Evolutionary conservation across 2,113 vertebrate genomes (phyloP).

Genomic region (Ceyx margarethae): DNA sequence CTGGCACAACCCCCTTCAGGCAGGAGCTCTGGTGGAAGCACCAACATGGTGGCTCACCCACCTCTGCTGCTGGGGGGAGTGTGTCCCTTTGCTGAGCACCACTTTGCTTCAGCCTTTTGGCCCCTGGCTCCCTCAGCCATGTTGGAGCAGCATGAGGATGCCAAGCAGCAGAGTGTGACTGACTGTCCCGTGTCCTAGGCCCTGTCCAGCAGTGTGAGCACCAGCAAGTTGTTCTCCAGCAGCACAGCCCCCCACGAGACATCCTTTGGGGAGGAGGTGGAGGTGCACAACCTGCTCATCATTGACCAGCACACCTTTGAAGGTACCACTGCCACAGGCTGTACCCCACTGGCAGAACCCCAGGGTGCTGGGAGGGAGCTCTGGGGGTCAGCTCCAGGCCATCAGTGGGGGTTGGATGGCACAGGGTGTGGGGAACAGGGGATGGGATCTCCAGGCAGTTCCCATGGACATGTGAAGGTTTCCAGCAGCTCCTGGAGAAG

Average conservation of each 20-base stretch:
- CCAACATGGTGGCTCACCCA: not conserved
- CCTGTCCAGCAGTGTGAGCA: slow-evolving; percentile 95
- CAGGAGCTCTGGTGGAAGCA: not conserved
- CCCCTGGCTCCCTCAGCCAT: fast-evolving
- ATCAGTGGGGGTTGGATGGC: not conserved
- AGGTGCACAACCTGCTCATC: slow-evolving; percentile 96
- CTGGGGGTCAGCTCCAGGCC: not conserved
- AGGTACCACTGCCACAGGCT: slow-evolving; percentile 71
- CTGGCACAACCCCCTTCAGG: not conserved
- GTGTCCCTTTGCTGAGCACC: not conserved
- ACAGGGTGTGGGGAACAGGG: not conserved
- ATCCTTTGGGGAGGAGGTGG: slow-evolving; percentile 95
- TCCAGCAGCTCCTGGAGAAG: not conserved
- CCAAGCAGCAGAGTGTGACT: not conserved
- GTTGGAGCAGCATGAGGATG: not conserved
- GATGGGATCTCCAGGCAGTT: not conserved
- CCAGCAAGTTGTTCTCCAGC: slow-evolving; percentile 98
- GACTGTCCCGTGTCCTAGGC: slow-evolving; percentile 74
- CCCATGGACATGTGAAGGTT: not conserved
- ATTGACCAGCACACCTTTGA: slow-evolving; percentile 99
- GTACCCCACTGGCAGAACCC: not conserved
- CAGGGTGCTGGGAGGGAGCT: not conserved
- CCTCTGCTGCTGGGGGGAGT: not conserved
- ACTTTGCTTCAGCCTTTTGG: not conserved
- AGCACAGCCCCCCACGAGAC: slow-evolving; percentile 96